These are phyloP conservation scores for Ennomos quercinarius DNA, from an alignment of 2,888 invertebrate species.

Conservation along the genomic window DNA sequence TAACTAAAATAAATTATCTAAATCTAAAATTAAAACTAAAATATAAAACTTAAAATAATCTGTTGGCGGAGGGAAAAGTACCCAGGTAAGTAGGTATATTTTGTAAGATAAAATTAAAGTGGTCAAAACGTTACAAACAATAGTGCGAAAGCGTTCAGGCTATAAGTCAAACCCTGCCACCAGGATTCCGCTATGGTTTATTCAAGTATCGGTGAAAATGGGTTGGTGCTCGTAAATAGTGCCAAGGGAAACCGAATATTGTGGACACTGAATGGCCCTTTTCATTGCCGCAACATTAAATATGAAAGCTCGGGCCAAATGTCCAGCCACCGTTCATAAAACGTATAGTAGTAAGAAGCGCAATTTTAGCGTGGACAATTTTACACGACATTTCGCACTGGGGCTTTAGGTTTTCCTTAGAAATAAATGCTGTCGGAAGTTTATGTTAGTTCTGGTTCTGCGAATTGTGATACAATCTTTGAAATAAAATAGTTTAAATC, in stretches of 20 bases:
- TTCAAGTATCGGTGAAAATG: slow-evolving; percentile 40
- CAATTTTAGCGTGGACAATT: slow-evolving; percentile 1
- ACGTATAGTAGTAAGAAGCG: slow-evolving; percentile 8
- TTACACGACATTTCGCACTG: background rate
- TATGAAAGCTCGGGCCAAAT: slow-evolving; percentile 52
- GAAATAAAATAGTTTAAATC: too few relatives aligned
- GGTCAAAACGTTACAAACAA: slow-evolving; percentile 8
- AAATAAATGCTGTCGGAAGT: too few relatives aligned
- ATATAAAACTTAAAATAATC: too few relatives aligned
- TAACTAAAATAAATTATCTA: too few relatives aligned
- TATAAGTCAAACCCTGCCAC: slow-evolving; percentile 35
- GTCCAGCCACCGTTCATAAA: slow-evolving; percentile 31
- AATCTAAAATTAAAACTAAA: too few relatives aligned
- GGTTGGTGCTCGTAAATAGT: slow-evolving; percentile 38
- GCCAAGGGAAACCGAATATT: slow-evolving; percentile 44
- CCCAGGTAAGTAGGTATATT: too few relatives aligned
- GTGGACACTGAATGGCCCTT: slow-evolving; percentile 47
- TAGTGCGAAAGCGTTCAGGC: slow-evolving; percentile 16
- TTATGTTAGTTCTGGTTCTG: too few relatives aligned
- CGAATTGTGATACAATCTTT: too few relatives aligned
- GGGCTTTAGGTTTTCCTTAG: too few relatives aligned
- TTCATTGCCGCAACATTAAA: slow-evolving; percentile 58
- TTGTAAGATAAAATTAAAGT: background rate
- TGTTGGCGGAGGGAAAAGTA: too few relatives aligned
- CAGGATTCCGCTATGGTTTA: slow-evolving; percentile 39